These are phyloP conservation scores for Rhinophrynus dorsalis DNA, from an alignment of 2,797 vertebrate genomes.

Conservation along the genomic window DNA sequence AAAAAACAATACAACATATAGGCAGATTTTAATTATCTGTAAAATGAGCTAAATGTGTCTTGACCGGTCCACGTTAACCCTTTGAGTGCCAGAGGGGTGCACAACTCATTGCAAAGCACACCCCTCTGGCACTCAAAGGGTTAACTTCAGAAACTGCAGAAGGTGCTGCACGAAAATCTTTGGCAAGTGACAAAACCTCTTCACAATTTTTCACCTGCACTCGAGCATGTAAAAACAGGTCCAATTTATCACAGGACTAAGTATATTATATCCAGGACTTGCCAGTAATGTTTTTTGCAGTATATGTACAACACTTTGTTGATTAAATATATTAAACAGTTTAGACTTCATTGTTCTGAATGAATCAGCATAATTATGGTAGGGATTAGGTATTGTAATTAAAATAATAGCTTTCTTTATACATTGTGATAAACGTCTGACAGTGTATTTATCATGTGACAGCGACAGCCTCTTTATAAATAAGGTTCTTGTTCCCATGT, in stretches of 20 bases:
- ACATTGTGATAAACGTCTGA: constrained; percentile 21
- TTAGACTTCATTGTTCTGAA: constrained; percentile 64
- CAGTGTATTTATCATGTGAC: background rate
- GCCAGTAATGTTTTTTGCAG: constrained; percentile 59
- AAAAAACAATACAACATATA: no score
- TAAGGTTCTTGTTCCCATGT: background rate
- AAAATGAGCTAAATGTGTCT: no score
- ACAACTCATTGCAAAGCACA: no score
- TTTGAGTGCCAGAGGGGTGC: no score
- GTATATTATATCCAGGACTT: constrained; percentile 63
- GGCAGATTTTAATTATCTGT: no score
- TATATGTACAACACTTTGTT: constrained; percentile 59
- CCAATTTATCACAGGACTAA: constrained; percentile 70
- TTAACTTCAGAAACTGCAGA: no score
- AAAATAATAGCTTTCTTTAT: constrained; percentile 55
- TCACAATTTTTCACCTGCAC: background rate
- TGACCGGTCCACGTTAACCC: no score
- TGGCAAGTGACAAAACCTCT: background rate
- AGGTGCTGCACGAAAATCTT: no score
- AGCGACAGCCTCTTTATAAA: background rate
- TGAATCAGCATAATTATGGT: constrained; percentile 68
- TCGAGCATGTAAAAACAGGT: background rate
- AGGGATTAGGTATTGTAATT: constrained; percentile 56
- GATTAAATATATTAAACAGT: constrained; percentile 69
- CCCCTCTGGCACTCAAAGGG: no score